A percentile compares a stretch with the other conserved stretches of the same genome.
phyloP scores from a whole-genome alignment of 2,113 vertebrate genomes.

The Anoura caudifer region DNA sequence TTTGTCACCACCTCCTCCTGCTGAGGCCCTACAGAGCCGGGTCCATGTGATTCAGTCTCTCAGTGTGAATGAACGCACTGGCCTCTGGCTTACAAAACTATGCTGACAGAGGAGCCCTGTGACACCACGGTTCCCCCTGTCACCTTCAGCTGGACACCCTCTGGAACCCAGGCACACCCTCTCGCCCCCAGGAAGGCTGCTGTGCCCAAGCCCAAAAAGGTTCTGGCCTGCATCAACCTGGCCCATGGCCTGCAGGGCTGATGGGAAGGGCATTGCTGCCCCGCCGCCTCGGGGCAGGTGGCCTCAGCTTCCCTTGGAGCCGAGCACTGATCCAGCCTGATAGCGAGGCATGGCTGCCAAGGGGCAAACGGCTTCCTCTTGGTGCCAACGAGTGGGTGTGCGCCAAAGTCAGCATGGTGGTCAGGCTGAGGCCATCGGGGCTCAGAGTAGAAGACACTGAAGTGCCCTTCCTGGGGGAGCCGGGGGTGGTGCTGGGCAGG shows the following conservation, averaged over 20 bases:
- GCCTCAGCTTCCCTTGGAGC: neutral
- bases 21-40: neutral
- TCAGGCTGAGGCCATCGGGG: conserved; percentile 12
- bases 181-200: neutral
- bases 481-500: neutral
- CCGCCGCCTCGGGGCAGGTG: neutral
- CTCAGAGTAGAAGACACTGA: neutral
- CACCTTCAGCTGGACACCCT: neutral
- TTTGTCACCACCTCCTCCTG: neutral
- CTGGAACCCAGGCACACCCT: fast-evolving
- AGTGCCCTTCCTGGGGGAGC: neutral
- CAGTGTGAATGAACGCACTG: neutral
- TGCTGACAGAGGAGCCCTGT: neutral
- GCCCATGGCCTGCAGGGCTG: neutral
- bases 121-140: neutral
- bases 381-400: neutral
- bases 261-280: neutral
- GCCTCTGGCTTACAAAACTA: neutral
- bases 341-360: conserved; percentile 9
- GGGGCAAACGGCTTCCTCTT: conserved; percentile 42
- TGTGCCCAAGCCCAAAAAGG: neutral
- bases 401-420: conserved; percentile 22
- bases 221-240: neutral
- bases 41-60: neutral
- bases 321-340: conserved; percentile 31